Conservation (phyloP, 2,888 invertebrate species). For the Melieria omissa region DNA sequence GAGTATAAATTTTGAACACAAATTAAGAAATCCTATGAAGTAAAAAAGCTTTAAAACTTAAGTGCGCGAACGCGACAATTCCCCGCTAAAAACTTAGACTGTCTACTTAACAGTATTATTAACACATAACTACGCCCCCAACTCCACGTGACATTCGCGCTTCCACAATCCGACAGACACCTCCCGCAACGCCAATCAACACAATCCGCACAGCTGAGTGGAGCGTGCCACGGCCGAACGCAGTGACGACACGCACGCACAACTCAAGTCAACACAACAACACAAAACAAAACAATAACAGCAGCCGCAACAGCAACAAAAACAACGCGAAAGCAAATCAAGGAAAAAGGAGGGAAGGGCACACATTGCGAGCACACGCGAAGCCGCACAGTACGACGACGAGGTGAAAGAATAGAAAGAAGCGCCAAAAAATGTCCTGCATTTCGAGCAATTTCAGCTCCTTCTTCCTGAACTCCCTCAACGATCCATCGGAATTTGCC, state of each 20-base stretch:
- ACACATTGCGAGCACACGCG: background rate
- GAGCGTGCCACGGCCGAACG: conserved; percentile 5
- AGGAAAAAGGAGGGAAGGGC: conserved; percentile 1
- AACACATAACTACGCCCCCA: conserved; percentile 41
- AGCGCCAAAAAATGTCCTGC: conserved; percentile 62
- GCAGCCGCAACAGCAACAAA: conserved; percentile 34
- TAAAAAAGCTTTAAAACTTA: conserved; percentile 38
- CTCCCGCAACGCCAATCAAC: conserved; percentile 27
- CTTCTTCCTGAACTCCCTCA: conserved; percentile 65
- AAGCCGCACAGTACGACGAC: no score
- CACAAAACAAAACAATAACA: conserved; percentile 35
- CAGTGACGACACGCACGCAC: conserved; percentile 2
- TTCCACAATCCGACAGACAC: conserved; percentile 17
- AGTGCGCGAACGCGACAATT: conserved; percentile 2
- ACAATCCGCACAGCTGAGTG: conserved; percentile 27
- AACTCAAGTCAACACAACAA: conserved; percentile 29
- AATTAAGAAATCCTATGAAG: conserved; percentile 11
- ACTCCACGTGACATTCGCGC: conserved; percentile 18
- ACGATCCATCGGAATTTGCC: conserved; percentile 67
- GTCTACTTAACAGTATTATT: conserved; percentile 51
- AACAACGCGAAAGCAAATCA: conserved; percentile 26
- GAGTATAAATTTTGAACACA: background rate
- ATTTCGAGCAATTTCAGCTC: conserved; percentile 67
- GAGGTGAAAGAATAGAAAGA: background rate
- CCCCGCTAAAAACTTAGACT: conserved; percentile 11